Percentiles rank a stretch among this genome's conserved stretches.
These are phyloP conservation scores for Ancistrus triradiatus DNA, from an alignment of 2,113 vertebrate species.

Conservation along the genomic window DNA sequence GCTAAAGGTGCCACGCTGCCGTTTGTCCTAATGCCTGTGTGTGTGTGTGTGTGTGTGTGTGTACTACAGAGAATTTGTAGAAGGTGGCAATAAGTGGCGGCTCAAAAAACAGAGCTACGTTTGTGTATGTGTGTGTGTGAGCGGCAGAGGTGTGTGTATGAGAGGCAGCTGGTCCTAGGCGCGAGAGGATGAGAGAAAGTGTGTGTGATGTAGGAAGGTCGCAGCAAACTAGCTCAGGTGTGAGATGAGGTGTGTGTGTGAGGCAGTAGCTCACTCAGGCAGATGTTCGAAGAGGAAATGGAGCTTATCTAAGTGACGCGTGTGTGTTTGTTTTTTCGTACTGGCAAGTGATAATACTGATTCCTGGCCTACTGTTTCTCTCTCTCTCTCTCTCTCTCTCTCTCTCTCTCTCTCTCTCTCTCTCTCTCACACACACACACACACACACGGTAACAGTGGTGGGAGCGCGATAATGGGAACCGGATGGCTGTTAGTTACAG, in stretches of 20 bases:
- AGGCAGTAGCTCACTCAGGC: conserved; percentile 53
- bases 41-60: conserved; percentile 23
- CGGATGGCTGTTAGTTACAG: conserved; percentile 99
- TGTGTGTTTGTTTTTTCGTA: conserved; percentile 50
- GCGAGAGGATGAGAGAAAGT: conserved; percentile 44
- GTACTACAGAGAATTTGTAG: conserved; percentile 10
- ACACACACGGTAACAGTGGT: conserved; percentile 76
- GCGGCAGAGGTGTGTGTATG: conserved; percentile 22
- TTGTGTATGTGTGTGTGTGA: conserved; percentile 1
- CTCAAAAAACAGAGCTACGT: background rate
- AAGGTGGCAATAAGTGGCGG: conserved; percentile 29
- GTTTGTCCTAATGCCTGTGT: conserved; percentile 20
- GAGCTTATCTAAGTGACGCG: conserved; percentile 47
- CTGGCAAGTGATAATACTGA: conserved; percentile 52
- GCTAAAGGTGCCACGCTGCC: conserved; percentile 10
- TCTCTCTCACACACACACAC: conserved; percentile 34
- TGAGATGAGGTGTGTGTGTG: conserved; percentile 38
- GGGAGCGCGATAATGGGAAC: conserved; percentile 99
- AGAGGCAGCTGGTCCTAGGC: conserved; percentile 12
- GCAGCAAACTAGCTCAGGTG: background rate
- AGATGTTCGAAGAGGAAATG: conserved; percentile 63
- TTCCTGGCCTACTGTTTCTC: conserved; percentile 29
- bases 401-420: conserved; percentile 18
- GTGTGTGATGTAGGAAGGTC: background rate
- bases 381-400: conserved; percentile 8